Conservation (phyloP, 1,140 invertebrate genomes). For the Tetragnatha versicolor region DNA sequence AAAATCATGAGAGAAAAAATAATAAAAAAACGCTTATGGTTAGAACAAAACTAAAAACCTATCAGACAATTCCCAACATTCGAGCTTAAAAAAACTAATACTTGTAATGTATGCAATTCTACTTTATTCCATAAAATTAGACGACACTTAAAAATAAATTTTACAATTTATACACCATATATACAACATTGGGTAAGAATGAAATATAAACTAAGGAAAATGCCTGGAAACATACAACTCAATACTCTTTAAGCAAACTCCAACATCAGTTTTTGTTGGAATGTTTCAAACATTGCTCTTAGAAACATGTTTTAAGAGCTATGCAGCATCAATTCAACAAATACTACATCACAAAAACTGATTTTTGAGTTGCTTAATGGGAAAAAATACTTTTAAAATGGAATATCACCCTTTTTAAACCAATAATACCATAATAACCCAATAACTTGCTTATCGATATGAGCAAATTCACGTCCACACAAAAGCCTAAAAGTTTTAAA, state of each 20-base stretch:
- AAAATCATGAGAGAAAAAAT: too few relatives aligned
- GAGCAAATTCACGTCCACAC: too few relatives aligned
- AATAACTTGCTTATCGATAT: too few relatives aligned
- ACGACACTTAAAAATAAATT: conserved; percentile 36
- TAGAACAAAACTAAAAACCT: too few relatives aligned
- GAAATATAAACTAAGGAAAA: neutral
- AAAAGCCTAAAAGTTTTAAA: too few relatives aligned
- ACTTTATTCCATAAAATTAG: conserved; percentile 50
- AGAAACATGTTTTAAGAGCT: neutral
- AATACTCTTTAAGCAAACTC: neutral
- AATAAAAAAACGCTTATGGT: too few relatives aligned
- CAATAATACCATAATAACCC: too few relatives aligned
- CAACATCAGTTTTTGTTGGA: neutral
- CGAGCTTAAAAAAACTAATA: neutral
- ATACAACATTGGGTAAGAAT: neutral
- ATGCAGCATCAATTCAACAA: neutral
- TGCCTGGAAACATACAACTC: neutral
- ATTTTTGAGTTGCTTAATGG: too few relatives aligned
- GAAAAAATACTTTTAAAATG: too few relatives aligned
- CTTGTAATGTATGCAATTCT: conserved; percentile 18
- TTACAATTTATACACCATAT: conserved; percentile 26
- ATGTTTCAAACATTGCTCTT: neutral
- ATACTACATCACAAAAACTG: neutral
- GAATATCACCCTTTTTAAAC: too few relatives aligned
- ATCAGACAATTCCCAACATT: neutral